Evolutionary conservation across 2,888 invertebrate species (phyloP), one percentile per base, ranked within the genome.

Genomic region (Dyspetes luteomarginatus): DNA sequence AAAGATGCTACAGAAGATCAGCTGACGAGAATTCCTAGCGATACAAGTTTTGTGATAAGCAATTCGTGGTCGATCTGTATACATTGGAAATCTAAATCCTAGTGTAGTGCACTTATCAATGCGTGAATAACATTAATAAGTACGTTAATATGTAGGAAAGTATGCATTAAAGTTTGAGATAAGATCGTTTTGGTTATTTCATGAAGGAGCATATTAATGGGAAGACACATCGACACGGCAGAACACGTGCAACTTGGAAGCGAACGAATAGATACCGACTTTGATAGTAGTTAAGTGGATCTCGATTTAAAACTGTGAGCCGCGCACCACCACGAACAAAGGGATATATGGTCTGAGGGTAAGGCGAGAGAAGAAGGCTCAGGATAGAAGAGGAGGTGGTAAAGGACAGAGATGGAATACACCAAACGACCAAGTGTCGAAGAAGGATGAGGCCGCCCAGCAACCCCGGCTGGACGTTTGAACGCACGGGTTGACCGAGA

Each of bases 291-390:
- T 65, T 71, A 62, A 81, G 60, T 78, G 60, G 74, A 68, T 75
- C 68, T 69, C 68, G 76, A 72, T 76, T 69, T 65, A 58, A 79
- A 79, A 82, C 68, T 79, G 69, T 77, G 58, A 73, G 72, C 67
- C 60, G 55, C 28, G 69, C 43, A 79, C n/a, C n/a, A 68, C 41
- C 75, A 48, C 62, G 48, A 79, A 50, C 41, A 36, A n/a, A n/a
- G 19, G 68, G 58, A 52, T 55, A 69, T 50, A 41, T 60, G 5
- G 73, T 45, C 56, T 15, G 28, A 22, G 36, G 41, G 43, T 30
- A 41, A 12, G 48, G 22, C 36, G 48, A 26, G 56, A 36, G 17
- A 15, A 7, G 15, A 41, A 28, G 19, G 24, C 15, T 26, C 36
- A 12, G 36, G 36, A 36, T 36, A 36, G 36, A 26, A 7, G 15